phyloP scores from a whole-genome alignment of 2,888 invertebrate species.

The Drosophila meridiana region DNA sequence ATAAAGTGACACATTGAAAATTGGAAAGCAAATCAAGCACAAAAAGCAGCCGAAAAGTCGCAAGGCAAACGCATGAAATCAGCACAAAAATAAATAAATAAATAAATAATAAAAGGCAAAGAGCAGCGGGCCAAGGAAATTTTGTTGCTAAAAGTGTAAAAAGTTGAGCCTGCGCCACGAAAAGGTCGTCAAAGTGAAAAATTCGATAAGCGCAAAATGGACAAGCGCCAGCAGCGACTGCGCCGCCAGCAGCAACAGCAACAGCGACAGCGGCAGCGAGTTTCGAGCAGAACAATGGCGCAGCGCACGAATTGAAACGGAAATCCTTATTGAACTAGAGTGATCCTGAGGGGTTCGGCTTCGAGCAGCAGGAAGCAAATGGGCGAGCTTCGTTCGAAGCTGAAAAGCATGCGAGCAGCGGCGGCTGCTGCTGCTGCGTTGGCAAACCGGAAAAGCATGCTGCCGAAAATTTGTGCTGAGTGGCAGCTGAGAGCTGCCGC shows the following conservation, averaged over 20 bases:
- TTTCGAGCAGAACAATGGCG: constrained; percentile 50
- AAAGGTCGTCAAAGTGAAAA: constrained; percentile 77
- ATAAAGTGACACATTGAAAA: constrained; percentile 80
- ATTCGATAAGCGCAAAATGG: constrained; percentile 72
- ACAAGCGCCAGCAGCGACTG: constrained; percentile 43
- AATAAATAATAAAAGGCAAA: constrained; percentile 41
- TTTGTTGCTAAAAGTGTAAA: constrained; percentile 75
- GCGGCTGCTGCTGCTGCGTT: constrained; percentile 51
- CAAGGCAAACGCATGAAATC: constrained; percentile 72
- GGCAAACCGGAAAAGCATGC: constrained; percentile 77
- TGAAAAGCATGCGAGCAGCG: constrained; percentile 49
- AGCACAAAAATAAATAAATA: constrained; percentile 69
- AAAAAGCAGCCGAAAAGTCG: constrained; percentile 70
- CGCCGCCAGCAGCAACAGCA: constrained; percentile 5
- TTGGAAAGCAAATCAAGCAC: constrained; percentile 79
- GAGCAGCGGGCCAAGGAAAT: constrained; percentile 37
- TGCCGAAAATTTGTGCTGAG: constrained; percentile 80
- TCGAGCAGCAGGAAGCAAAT: constrained; percentile 18
- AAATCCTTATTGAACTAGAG: constrained; percentile 84
- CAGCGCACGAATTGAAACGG: constrained; percentile 81
- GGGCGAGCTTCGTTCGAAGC: constrained; percentile 11
- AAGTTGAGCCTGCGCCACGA: constrained; percentile 65
- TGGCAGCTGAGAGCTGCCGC: constrained; percentile 66
- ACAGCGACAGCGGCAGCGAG: constrained; percentile 12
- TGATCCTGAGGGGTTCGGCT: constrained; percentile 32